Base-by-base conservation (phyloP, 2,797 vertebrate genomes). In the Eulemur albifrons region DNA sequence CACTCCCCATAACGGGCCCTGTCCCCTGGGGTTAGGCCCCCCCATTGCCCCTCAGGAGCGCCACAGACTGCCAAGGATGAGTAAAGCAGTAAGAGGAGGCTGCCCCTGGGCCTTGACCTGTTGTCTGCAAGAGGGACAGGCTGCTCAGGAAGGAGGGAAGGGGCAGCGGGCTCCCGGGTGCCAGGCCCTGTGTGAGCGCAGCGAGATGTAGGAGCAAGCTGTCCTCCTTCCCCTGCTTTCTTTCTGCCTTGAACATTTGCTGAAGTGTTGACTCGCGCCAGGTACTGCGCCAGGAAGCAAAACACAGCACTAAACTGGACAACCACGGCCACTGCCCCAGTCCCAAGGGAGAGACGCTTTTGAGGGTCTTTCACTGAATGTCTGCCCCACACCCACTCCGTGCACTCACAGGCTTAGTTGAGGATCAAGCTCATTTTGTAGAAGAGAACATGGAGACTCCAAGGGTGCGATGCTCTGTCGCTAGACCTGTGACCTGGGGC, bases 21-120 rank as follows among this genome's bases (percentile, higher is more conserved):
- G 38, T 0, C 8, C 7, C 48, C 50, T 2, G 4, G 15, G 48
- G 10, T 2, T 0, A 45, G 1, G 0, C 13, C 1, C 23, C 30
- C 23, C n/a, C n/a, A 8, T 17, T 0, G 0, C 45, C 14, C 18
- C 73, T 27, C 10, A 0, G 2, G 20, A 50, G 30, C 5, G 25
- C 61, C 27, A 18, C 12, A 3, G 1, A 1, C 50, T 11, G 20
- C 48, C 52, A 20, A 32, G 10, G 11, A 7, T 4, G 27, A 89
- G 70, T 45, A 12, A 4, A 12, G 9, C 7, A 18, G 20, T 30
- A n/a, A 81, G 30, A 25, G 3, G 5, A 67, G 17, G 9, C 67
- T 54, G 57, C 21, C 20, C 59, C 40, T 21, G 40, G 23, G 30
- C n/a, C 35, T 17, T 13, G 13, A 21, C n/a, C 40, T 45, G 57